phyloP scores from a whole-genome alignment of 30 jellyfish, hydroid and myxozoan genomes.

The Chironex yamaguchii region DNA sequence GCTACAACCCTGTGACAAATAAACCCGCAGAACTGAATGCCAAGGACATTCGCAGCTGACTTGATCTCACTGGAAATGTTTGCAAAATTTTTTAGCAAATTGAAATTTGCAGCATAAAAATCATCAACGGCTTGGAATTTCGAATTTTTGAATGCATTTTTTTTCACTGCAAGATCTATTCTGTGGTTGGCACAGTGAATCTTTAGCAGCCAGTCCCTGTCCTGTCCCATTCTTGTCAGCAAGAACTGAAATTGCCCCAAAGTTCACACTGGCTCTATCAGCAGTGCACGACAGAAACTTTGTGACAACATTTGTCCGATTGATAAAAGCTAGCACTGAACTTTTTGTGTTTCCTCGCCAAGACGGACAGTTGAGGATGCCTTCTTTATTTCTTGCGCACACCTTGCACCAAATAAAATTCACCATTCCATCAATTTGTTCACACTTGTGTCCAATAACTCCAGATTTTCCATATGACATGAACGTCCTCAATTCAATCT shows the following conservation, averaged over 20 bases:
- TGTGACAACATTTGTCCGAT: conserved; percentile 25
- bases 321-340: conserved; percentile 28
- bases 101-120: conserved; percentile 41
- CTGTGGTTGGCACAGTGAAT: conserved; percentile 81
- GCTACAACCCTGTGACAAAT: conserved; percentile 75
- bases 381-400: conserved; percentile 23
- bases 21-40: conserved; percentile 64
- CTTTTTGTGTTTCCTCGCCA: conserved; percentile 19
- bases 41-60: conserved; percentile 33
- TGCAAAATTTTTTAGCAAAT: conserved; percentile 65
- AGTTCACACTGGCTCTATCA: conserved; percentile 79
- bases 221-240: conserved; percentile 35
- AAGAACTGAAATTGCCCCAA: conserved; percentile 57
- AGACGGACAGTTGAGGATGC: not conserved
- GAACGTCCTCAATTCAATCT: conserved; percentile 23
- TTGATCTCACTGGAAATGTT: conserved; percentile 23
- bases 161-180: conserved; percentile 73
- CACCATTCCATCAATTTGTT: not conserved
- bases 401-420: conserved; percentile 61
- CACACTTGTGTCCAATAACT: conserved; percentile 37
- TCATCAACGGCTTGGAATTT: conserved; percentile 55
- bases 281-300: conserved; percentile 66
- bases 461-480: not conserved
- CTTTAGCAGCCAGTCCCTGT: conserved; percentile 71
- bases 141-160: conserved; percentile 55